Conservation (phyloP, 2,113 vertebrate species). For the Nestor notabilis region DNA sequence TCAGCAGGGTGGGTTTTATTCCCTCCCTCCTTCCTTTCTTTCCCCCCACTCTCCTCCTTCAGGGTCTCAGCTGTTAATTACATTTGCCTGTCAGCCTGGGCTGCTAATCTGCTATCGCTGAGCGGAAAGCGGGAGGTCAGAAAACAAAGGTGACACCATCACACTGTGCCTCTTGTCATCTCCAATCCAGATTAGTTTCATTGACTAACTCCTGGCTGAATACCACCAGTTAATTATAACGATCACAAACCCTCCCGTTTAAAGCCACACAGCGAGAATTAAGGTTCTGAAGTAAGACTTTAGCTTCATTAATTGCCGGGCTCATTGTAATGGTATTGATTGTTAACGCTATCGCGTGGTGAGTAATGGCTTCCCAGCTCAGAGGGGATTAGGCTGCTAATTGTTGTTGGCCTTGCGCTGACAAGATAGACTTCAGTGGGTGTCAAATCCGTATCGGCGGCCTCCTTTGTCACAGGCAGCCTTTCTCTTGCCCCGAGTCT, state of each 20-base stretch:
- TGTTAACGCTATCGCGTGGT: conserved; percentile 78
- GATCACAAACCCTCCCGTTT: conserved; percentile 64
- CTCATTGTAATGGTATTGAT: conserved; percentile 87
- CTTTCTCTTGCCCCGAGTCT: not conserved
- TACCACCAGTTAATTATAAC: conserved; percentile 78
- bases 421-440: conserved; percentile 81
- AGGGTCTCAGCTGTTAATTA: conserved; percentile 77
- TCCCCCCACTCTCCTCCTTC: not conserved
- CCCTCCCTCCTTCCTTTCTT: not conserved
- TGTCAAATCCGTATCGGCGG: conserved; percentile 63
- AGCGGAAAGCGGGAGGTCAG: conserved; percentile 61
- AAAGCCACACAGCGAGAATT: conserved; percentile 70
- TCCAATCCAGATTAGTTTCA: conserved; percentile 68
- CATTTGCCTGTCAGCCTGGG: conserved; percentile 63
- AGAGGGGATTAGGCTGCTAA: conserved; percentile 85
- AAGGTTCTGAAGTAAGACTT: conserved; percentile 80
- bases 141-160: conserved; percentile 72
- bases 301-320: conserved; percentile 86
- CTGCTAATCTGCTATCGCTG: conserved; percentile 68
- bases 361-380: conserved; percentile 81
- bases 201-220: conserved; percentile 73
- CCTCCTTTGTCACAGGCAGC: conserved; percentile 65
- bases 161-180: conserved; percentile 68
- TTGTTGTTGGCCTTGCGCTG: conserved; percentile 84
- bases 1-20: not conserved